Evolutionary conservation across 2,888 invertebrate genomes (phyloP), one percentile per base, ranked within the genome.

Genomic region (Apoda limacodes): DNA sequence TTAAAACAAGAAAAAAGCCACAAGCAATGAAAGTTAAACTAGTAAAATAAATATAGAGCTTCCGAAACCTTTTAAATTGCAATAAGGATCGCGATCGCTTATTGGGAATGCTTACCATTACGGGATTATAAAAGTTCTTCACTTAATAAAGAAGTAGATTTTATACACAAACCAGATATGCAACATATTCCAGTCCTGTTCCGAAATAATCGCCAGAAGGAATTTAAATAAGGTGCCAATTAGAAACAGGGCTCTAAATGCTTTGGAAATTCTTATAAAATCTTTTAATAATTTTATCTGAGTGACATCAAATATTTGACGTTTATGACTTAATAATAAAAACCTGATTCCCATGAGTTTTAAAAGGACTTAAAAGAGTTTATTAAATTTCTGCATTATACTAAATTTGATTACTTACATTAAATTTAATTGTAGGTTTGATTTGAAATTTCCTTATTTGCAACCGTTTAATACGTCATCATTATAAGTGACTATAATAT

Each of bases 191-290:
- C 46, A 52, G 50, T 54, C 59, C 53, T 50, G 60, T 57, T 60
- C 63, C 60, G 44, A 70, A 70, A 69, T 66, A 64, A 68, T 65
- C 58, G 57, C 55, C 52, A 42, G 55, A 51, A 52, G 48, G 67
- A 68, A 72, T 71, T 71, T 67, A 66, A 70, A 71, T 72, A 71
- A 67, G 64, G 63, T 65, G 66, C 67, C 71, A 74, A 74, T 76
- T 74, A 75, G 69, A 69, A 63, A 53, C 46, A 48, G 47, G 7
- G 37, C 44, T 51, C 48, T 55, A 45, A 50, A 51, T 17, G 5
- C 17, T 6, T 50, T 52, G 52, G 46, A 43, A 46, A 47, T 59
- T 61, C 59, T 60, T 56, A 54, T 60, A 54, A 60, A 56, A 52
- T 52, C 56, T 53, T 58, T 61, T 61, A 57, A 62, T 62, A 59